Percentiles rank a stretch among this genome's conserved stretches.
Conservation (phyloP, 2,888 invertebrate genomes). For the Eurytoma adleriae region DNA sequence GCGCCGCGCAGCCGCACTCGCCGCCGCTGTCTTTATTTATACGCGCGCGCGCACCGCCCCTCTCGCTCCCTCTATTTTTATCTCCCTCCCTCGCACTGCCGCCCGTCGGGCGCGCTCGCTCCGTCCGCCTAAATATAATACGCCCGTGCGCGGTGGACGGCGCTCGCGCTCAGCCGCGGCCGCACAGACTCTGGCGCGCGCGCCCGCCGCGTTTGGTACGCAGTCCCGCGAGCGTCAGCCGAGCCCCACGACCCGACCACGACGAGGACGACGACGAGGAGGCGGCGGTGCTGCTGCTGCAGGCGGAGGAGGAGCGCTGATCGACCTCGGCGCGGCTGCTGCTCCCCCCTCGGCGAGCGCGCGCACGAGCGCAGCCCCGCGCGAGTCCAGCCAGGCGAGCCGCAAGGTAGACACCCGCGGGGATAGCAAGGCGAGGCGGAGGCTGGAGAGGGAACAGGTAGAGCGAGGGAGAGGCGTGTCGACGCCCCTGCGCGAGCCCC, state of each 20-base stretch:
- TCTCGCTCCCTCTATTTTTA: not conserved
- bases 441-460: too few relatives aligned
- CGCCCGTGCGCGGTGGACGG: not conserved
- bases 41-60: constrained; percentile 1
- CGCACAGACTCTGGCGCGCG: not conserved
- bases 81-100: not conserved
- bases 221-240: not conserved
- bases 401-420: too few relatives aligned
- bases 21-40: constrained; percentile 18
- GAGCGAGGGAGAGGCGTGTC: too few relatives aligned
- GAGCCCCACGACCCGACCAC: not conserved
- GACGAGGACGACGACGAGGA: not conserved
- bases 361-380: not conserved
- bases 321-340: not conserved
- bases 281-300: not conserved
- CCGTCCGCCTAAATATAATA: too few relatives aligned
- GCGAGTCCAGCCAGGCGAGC: not conserved
- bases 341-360: not conserved
- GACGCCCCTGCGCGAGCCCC: too few relatives aligned
- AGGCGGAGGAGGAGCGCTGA: not conserved
- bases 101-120: not conserved
- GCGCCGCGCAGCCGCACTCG: not conserved
- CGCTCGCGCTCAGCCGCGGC: constrained; percentile 7
- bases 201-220: not conserved
- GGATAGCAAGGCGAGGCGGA: too few relatives aligned